Percentiles rank a stretch among this genome's conserved stretches.
These are phyloP conservation scores for Matsumurasca onukii DNA, from an alignment of 1,140 invertebrate genomes.

Conservation along the genomic window DNA sequence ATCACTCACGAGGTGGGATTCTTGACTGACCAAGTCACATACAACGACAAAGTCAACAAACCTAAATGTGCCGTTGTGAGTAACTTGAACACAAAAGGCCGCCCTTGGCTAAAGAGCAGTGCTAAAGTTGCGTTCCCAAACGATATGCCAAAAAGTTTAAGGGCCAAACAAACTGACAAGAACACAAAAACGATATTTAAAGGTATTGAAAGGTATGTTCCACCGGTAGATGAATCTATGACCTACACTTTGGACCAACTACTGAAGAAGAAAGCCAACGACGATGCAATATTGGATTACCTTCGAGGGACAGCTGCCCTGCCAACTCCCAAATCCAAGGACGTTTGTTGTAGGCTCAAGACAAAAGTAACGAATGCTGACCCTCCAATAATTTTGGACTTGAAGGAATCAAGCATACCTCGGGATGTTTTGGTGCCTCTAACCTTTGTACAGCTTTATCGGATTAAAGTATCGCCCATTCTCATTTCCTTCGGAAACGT, in stretches of 20 bases:
- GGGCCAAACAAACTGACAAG: background rate
- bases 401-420: background rate
- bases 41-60: background rate
- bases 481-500: constrained; percentile 18
- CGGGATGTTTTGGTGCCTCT: constrained; percentile 7
- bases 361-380: background rate
- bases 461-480: constrained; percentile 1
- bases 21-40: background rate
- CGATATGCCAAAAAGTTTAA: background rate
- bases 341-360: background rate
- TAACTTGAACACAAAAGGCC: too few relatives aligned
- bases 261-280: background rate
- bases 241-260: constrained; percentile 1
- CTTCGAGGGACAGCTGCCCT: constrained; percentile 16
- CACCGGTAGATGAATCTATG: constrained; percentile 9
- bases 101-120: background rate
- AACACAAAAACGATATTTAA: constrained; percentile 12
- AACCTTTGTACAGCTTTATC: constrained; percentile 15
- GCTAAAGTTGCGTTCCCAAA: constrained; percentile 24
- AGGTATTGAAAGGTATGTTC: background rate
- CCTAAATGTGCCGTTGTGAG: background rate
- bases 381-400: background rate
- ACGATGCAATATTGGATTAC: background rate
- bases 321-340: background rate
- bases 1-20: constrained; percentile 14